Conservation (phyloP, 1,140 invertebrate species). For the Drosophila tristis region DNA sequence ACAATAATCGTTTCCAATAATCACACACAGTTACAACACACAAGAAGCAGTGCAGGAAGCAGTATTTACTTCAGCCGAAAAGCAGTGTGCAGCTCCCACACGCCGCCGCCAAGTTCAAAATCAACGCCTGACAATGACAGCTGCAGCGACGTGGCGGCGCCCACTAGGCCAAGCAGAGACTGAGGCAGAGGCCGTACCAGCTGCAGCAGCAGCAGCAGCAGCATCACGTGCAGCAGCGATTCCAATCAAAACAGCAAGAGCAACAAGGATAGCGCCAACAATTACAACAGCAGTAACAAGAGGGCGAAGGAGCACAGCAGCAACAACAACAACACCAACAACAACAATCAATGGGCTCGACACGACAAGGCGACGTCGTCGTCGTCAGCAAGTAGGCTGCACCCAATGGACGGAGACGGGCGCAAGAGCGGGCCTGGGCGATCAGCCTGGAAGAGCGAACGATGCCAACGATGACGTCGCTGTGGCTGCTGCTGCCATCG, state of each 20-base stretch:
- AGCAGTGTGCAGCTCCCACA: slow-evolving; percentile 9
- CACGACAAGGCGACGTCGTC: slow-evolving; percentile 54
- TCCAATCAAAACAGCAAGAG: slow-evolving; percentile 12
- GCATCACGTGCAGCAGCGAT: slow-evolving; percentile 10
- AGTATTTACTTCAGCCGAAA: background rate
- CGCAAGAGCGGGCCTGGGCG: slow-evolving; percentile 11
- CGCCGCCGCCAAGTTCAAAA: slow-evolving; percentile 68
- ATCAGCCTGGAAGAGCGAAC: slow-evolving; percentile 24
- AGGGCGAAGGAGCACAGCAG: slow-evolving; percentile 5
- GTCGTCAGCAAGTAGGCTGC: slow-evolving; percentile 29
- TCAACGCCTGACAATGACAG: slow-evolving; percentile 80
- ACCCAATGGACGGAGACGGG: slow-evolving; percentile 16
- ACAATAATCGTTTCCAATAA: slow-evolving; percentile 29
- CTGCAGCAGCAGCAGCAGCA: slow-evolving; percentile 15
- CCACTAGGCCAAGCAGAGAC: slow-evolving; percentile 25
- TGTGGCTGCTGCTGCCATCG: slow-evolving; percentile 49
- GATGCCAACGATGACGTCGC: slow-evolving; percentile 53
- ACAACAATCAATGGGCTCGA: slow-evolving; percentile 52
- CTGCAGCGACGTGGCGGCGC: slow-evolving; percentile 57
- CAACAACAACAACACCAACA: slow-evolving; percentile 14
- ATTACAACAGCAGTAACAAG: slow-evolving; percentile 10
- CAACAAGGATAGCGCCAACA: slow-evolving; percentile 25
- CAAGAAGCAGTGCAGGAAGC: slow-evolving; percentile 26
- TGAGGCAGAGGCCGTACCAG: slow-evolving; percentile 7
- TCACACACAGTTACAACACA: slow-evolving; percentile 22